Base-by-base conservation (phyloP, 1,140 invertebrate species). In the Saccostrea echinata region DNA sequence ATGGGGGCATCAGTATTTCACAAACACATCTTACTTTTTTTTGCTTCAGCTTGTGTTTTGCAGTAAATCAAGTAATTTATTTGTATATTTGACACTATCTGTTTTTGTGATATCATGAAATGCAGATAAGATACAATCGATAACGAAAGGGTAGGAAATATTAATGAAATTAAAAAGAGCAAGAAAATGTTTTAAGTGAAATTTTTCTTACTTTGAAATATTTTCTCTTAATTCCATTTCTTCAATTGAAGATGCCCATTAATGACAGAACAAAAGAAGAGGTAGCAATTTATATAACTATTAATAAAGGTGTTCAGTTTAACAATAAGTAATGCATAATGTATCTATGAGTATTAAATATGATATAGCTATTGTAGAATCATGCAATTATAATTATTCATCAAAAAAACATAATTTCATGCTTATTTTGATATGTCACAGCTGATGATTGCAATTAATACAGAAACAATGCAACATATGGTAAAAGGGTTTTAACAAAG, bases 401-500 rank as follows among this genome's bases (percentile, higher is more conserved):
- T 16, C n/a, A n/a, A 6, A 76, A 12, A 27, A 16, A 76, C 24
- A 24, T n/a, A 76, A 30, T 76, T 33, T 33, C 68, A 76, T 76
- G 68, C 30, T 76, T 76, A 76, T 76, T 76, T 30, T 76, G 68
- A 76, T 76, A 30, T 30, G 68, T 16, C 68, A 76, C 68, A 76
- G 68, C 68, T 76, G 68, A 76, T 76, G 68, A 30, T 35, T 24
- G 24, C 68, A 24, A 30, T 76, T 76, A 76, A 76, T 27, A 76
- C 24, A 76, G 68, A 76, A 76, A 76, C 68, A 30, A 33, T 76
- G 27, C 68, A 76, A 33, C 68, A 76, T 76, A 33, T 76, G 68
- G 68, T 76, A 76, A 76, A 61, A 76, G 68, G 68, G 68, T 76
- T 76, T 61, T 61, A 61, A 61, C 68, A 76, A 27, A 76, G 27